Conservation (phyloP, 2,888 invertebrate species). For the Steinernema scapterisci region DNA sequence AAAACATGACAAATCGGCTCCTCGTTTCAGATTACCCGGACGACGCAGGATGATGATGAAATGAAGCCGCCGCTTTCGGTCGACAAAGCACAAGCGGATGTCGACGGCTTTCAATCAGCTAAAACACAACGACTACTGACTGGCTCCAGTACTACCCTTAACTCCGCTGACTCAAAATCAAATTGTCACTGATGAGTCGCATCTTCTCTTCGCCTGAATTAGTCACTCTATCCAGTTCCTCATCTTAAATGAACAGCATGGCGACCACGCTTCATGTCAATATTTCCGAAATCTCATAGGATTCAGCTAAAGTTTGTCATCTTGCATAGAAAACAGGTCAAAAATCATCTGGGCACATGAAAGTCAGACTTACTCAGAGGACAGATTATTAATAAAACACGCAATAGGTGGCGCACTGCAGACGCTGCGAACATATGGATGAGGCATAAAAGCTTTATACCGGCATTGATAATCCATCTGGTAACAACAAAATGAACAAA, state of each 20-base stretch:
- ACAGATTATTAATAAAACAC: no score
- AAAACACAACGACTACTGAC: neutral
- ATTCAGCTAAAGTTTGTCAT: neutral
- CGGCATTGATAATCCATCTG: no score
- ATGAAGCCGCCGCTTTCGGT: no score
- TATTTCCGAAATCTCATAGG: neutral
- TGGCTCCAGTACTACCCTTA: neutral
- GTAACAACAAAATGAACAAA: neutral
- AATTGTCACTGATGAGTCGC: conserved; percentile 26
- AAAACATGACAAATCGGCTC: neutral
- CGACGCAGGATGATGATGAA: neutral
- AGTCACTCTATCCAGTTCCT: conserved; percentile 10
- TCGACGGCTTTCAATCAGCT: conserved; percentile 21
- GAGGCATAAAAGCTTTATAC: no score
- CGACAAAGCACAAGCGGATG: neutral
- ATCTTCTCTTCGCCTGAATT: neutral
- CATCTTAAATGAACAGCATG: neutral
- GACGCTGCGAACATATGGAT: no score
- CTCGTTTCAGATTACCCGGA: neutral
- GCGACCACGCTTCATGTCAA: neutral
- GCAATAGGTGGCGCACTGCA: no score
- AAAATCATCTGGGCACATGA: no score
- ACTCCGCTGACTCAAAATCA: conserved; percentile 4
- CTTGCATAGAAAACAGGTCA: no score
- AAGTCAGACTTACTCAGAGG: no score